Base-by-base conservation (phyloP, 2,888 invertebrate genomes). In the Cyrtodaria siliqua region DNA sequence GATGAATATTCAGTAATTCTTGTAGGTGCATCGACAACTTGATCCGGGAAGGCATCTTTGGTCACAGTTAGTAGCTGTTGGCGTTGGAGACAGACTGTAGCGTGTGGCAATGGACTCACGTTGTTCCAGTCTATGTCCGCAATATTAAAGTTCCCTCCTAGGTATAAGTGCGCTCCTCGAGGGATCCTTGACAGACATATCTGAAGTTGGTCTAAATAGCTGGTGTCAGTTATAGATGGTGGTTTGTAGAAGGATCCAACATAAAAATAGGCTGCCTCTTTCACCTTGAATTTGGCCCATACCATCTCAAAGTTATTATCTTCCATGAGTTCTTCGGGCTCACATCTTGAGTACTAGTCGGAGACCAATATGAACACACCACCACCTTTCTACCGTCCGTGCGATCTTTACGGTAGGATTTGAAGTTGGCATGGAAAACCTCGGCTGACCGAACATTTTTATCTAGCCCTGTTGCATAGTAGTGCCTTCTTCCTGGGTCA, bases 101-200 rank as follows among this genome's bases (percentile, higher is more conserved):
- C 33, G 4, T 2, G 53, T 29, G 12, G 4, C 23, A 12, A 20
- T 1, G 4, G 27, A 24, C 64, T 38, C 23, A 55, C 67, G 27
- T 55, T 24, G 23, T 60, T 56, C 66, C 61, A 66, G 60, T 72
- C 26, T 2, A 72, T 66, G n/a, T 66, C 56, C 2, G 52, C 61
- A 2, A 64, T 49, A 53, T 74, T 74, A 24, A 62, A 74, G 24
- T 74, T 57, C 6, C 63, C 74, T 8, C 75, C 75, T 16, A 63
- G 59, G 69, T 69, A 75, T 2, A 70, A n/a, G 50, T 70, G 75
- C 1, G 66, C 60, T 23, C 64, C 57, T 18, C 8, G 20, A 9
- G 61, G 75, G 6, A 75, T 63, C 1, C 60, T 12, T 2, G 64
- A 49, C 16, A 70, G 16, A 2, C 2, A 26, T 12, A 23, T 44